phyloP scores from a whole-genome alignment of 37 sponge, comb jelly and placozoan genomes.

The Beroe forskalii region DNA sequence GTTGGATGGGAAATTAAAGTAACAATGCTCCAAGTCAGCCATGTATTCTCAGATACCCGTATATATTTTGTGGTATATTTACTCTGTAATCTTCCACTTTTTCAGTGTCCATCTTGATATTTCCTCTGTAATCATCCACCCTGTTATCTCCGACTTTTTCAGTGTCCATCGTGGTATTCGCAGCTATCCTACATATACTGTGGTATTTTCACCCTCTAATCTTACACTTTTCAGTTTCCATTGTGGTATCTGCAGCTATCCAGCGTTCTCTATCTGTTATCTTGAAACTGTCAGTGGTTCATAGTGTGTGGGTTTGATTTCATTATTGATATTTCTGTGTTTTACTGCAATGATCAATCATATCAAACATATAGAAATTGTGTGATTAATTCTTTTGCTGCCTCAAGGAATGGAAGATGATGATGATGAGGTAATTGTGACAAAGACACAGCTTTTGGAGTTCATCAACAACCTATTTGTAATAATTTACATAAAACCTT shows the following conservation, averaged over 20 bases:
- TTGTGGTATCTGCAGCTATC: slow-evolving; percentile 66
- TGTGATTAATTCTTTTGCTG: too few relatives aligned
- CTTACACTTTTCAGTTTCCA: slow-evolving; percentile 7
- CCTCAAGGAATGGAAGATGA: slow-evolving; percentile 50
- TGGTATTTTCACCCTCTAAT: background rate
- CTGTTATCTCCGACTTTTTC: background rate
- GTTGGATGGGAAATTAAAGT: too few relatives aligned
- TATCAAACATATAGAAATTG: too few relatives aligned
- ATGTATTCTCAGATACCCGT: too few relatives aligned
- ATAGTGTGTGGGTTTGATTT: too few relatives aligned
- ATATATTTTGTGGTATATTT: background rate
- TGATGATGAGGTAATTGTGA: background rate
- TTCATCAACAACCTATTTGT: slow-evolving; percentile 30
- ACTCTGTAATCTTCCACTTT: background rate
- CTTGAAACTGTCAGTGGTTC: too few relatives aligned
- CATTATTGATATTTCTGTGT: too few relatives aligned
- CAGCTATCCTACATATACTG: slow-evolving; percentile 39
- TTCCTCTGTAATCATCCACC: too few relatives aligned
- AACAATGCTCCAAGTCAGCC: too few relatives aligned
- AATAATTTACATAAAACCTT: slow-evolving; percentile 17
- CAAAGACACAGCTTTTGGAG: background rate
- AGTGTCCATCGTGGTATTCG: slow-evolving; percentile 65
- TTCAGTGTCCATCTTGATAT: slow-evolving; percentile 58
- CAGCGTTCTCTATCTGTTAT: slow-evolving; percentile 45
- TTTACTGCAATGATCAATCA: too few relatives aligned